Percentiles rank a stretch among this genome's conserved stretches.
Evolutionary conservation across 2,888 invertebrate species (phyloP).

Genomic region (Himalopsyche kuldschensis): DNA sequence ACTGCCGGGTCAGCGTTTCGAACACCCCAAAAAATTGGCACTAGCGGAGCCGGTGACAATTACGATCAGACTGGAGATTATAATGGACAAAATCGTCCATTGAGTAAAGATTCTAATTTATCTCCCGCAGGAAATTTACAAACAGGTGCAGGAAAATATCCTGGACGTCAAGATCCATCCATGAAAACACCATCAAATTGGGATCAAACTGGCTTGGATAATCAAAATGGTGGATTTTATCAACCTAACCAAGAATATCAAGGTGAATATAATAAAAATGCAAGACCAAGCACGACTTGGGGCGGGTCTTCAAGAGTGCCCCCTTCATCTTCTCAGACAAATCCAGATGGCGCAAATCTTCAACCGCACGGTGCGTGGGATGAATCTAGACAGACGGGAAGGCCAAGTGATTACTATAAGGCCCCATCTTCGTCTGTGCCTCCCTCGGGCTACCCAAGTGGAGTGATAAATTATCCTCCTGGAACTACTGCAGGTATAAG

Average conservation of each 20-base stretch:
- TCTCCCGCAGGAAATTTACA: not conserved
- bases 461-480: not conserved
- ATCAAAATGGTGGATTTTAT: no score
- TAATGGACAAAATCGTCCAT: not conserved
- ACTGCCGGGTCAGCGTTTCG: not conserved
- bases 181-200: not conserved
- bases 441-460: not conserved
- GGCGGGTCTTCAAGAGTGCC: not conserved
- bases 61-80: not conserved
- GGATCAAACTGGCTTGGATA: not conserved
- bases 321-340: not conserved
- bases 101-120: not conserved
- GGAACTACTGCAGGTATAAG: not conserved
- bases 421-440: not conserved
- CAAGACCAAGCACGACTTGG: not conserved
- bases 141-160: conserved; percentile 5
- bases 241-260: not conserved
- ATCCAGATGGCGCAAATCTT: not conserved
- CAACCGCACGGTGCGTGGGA: not conserved
- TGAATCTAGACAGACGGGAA: not conserved
- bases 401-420: not conserved
- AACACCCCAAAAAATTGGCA: not conserved
- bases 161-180: not conserved
- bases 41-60: not conserved
- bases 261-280: not conserved